These are phyloP conservation scores for Sebastes taczanowskii DNA, from an alignment of 2,797 vertebrate species.

Conservation along the genomic window DNA sequence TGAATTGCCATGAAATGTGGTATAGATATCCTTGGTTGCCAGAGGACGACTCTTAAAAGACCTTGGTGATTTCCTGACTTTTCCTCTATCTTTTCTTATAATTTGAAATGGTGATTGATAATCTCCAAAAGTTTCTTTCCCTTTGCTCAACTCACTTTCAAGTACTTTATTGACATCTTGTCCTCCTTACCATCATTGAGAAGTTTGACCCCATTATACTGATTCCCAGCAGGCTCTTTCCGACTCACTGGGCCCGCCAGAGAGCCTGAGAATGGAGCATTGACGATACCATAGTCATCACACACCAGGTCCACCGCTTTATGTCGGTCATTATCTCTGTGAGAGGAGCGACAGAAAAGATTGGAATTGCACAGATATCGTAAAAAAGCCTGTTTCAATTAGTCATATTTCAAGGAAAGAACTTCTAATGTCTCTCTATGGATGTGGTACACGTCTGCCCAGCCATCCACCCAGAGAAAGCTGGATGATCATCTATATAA, in stretches of 20 bases:
- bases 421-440: background rate
- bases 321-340: constrained; percentile 53
- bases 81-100: background rate
- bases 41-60: background rate
- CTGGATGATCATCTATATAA: background rate
- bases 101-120: background rate
- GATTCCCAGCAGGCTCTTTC: constrained; percentile 69
- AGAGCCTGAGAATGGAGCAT: constrained; percentile 82
- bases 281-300: constrained; percentile 73
- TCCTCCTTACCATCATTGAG: constrained; percentile 70
- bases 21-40: background rate
- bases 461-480: background rate
- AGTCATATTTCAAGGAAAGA: background rate
- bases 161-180: background rate
- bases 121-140: background rate
- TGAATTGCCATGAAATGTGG: background rate
- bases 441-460: background rate
- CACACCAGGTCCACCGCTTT: constrained; percentile 74
- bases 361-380: background rate
- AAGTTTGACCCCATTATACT: constrained; percentile 84
- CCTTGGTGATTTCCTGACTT: background rate
- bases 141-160: background rate
- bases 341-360: constrained; percentile 3
- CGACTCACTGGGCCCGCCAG: constrained; percentile 78
- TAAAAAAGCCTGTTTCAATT: background rate